Conservation (phyloP, 2,888 invertebrate genomes). For the Ommatoiulus sabulosus region DNA sequence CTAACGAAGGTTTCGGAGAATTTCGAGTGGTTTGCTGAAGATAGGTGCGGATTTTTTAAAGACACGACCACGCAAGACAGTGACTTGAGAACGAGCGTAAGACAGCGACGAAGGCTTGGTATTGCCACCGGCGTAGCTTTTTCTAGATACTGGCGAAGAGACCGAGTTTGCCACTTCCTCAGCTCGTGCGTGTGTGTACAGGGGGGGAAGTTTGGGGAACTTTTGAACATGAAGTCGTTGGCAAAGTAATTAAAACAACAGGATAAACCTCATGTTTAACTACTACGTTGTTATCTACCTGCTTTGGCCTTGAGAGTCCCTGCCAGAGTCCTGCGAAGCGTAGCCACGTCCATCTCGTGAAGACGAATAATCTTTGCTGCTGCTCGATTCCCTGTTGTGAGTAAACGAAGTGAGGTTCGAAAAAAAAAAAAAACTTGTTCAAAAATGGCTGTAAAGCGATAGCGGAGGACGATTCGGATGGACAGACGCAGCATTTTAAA, state of each 20-base stretch:
- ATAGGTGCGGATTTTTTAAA: neutral
- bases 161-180: neutral
- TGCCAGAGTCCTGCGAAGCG: neutral
- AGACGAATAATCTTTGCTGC: conserved; percentile 1
- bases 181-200: neutral
- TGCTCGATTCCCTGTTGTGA: neutral
- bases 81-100: neutral
- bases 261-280: neutral
- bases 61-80: neutral
- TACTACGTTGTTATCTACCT: neutral
- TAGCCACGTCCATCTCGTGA: neutral
- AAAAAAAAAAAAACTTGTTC: neutral
- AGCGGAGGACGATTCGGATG: neutral
- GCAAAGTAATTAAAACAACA: neutral
- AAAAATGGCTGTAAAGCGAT: neutral
- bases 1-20: neutral
- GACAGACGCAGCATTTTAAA: neutral
- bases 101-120: neutral
- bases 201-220: neutral
- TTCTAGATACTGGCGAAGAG: neutral
- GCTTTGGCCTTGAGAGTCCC: neutral
- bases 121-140: neutral
- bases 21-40: neutral
- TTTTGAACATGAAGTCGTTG: neutral
- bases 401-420: neutral